Percentiles rank a stretch among this genome's conserved stretches.
These are phyloP conservation scores for Drosophila lutescens DNA, from an alignment of 2,888 invertebrate species.

Conservation along the genomic window DNA sequence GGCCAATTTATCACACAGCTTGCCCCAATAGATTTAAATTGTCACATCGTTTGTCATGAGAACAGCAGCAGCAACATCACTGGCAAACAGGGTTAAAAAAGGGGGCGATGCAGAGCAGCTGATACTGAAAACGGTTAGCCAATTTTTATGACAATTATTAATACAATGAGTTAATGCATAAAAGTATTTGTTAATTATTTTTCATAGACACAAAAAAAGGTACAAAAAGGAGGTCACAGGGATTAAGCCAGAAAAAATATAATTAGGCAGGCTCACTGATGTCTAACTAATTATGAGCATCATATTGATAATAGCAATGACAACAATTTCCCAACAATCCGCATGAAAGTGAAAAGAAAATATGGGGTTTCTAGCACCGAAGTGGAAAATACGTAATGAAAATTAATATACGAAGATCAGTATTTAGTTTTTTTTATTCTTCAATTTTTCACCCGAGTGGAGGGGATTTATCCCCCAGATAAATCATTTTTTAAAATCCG, in stretches of 20 bases:
- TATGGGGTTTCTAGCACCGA: conserved; percentile 7
- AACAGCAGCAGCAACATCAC: conserved; percentile 22
- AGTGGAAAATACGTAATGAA: neutral
- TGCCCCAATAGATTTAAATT: conserved; percentile 79
- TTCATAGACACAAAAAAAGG: neutral
- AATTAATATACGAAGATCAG: too few relatives aligned
- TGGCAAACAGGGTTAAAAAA: neutral
- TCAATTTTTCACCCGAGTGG: too few relatives aligned
- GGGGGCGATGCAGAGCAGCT: conserved; percentile 1
- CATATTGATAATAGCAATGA: conserved; percentile 30
- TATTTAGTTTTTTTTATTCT: too few relatives aligned
- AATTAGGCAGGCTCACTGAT: conserved; percentile 35
- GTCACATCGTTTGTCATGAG: conserved; percentile 77
- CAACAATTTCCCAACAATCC: conserved; percentile 54
- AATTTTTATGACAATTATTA: conserved; percentile 32
- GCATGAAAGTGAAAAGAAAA: conserved; percentile 23
- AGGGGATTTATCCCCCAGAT: too few relatives aligned
- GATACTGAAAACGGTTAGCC: conserved; percentile 14
- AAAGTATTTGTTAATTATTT: conserved; percentile 46
- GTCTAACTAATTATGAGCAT: conserved; percentile 37
- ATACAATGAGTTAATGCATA: conserved; percentile 17
- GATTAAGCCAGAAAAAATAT: conserved; percentile 4
- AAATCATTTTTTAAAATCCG: too few relatives aligned
- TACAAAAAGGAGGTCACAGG: neutral
- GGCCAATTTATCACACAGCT: conserved; percentile 68